Evolutionary conservation across 2,888 invertebrate genomes (phyloP), one percentile per base, ranked within the genome.

Genomic region (Marasmarcha lunaedactyla): DNA sequence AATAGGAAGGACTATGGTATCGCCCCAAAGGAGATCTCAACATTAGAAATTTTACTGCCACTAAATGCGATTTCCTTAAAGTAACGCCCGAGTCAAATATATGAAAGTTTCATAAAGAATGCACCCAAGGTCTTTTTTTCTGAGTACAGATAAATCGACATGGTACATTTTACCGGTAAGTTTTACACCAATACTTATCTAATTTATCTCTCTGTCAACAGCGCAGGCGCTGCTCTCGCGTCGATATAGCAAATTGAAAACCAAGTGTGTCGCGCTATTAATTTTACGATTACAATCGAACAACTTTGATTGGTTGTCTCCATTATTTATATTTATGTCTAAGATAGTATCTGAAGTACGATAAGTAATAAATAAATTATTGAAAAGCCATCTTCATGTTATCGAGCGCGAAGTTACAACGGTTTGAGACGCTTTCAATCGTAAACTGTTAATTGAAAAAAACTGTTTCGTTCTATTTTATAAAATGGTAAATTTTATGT

Each of bases 271-370:
- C 62, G 66, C 62, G 66, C 63, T 71, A 70, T 73, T 70, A 71
- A 66, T 68, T 76, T 77, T 71, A 76, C 60, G 74, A 72, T 63
- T 59, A 42, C 57, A 65, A 66, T 71, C 66, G 55, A 45, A 47
- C 47, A 49, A 50, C 55, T 52, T 54, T 54, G 54, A 59, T 60
- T 61, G 56, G 55, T 53, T 57, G 58, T 56, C 52, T 50, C 53
- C 48, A 50, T 51, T 57, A 55, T 66, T 67, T 67, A 71, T 70
- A 37, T 64, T 69, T 64, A 69, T 61, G 59, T 59, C 61, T 54
- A 62, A 64, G 67, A 68, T 71, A 54, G 61, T 66, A 68, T 68
- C 68, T 54, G 45, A 47, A 47, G 49, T 57, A 55, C 51, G 56
- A 63, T 66, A 59, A 46, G 51, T 57, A 65, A 67, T 71, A 70